These are phyloP conservation scores for Callithrix jacchus DNA, from an alignment of 2,113 vertebrate species.

Conservation along the genomic window DNA sequence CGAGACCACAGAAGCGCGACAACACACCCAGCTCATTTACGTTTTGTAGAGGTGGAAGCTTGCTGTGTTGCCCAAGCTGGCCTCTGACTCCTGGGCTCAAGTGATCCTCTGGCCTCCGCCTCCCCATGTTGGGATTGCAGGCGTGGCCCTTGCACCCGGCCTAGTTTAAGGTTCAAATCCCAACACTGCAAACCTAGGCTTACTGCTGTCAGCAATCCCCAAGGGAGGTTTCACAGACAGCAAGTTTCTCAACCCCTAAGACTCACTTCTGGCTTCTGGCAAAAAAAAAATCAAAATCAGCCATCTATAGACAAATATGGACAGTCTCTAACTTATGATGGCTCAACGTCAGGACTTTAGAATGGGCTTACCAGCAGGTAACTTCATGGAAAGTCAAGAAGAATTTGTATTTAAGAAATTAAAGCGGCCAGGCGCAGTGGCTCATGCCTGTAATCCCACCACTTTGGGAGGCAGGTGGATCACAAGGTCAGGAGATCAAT, in stretches of 20 bases:
- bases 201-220: background rate
- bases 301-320: background rate
- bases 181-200: rapidly evolving
- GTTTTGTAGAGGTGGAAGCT: too few relatives aligned
- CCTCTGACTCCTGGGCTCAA: too few relatives aligned
- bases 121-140: too few relatives aligned
- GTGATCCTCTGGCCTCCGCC: too few relatives aligned
- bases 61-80: too few relatives aligned
- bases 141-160: too few relatives aligned
- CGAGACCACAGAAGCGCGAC: too few relatives aligned
- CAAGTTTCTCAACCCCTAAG: background rate
- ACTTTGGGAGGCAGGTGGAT: too few relatives aligned
- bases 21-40: too few relatives aligned
- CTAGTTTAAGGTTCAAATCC: background rate
- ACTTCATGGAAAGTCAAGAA: background rate
- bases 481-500: too few relatives aligned
- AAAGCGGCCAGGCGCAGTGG: too few relatives aligned
- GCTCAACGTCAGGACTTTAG: background rate
- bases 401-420: background rate
- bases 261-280: background rate
- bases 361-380: background rate
- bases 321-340: background rate
- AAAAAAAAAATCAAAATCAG: background rate
- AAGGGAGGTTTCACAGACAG: background rate
- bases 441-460: too few relatives aligned